Evolutionary conservation across 2,888 invertebrate species (phyloP), one percentile per base, ranked within the genome.

Genomic region (Drosophila diplacantha): DNA sequence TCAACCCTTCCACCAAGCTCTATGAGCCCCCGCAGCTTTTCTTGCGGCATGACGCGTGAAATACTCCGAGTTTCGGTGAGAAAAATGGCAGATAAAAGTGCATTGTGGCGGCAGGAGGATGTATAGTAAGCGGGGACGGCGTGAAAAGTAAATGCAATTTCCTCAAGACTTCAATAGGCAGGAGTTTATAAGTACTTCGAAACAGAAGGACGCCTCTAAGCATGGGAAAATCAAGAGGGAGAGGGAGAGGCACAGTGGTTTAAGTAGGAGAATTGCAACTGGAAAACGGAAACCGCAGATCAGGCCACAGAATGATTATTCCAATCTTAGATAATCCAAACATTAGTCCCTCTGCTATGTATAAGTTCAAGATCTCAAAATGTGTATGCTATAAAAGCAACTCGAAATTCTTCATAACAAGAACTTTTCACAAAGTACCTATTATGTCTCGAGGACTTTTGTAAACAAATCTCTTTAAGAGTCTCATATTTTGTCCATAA

Each of bases 91-190:
- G 51, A 70, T 74, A 72, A 54, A 50, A 53, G 58, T 56, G 38
- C 52, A 67, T 62, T 61, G 68, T 54, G 68, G 52, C 57, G 65
- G 52, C 24, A 20, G 26, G 35, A 22, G 22, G 29, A 5, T 24
- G n/a, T 24, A 29, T 11, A 11, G 29, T 11, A 41, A 11, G 26
- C 9, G 5, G 38, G 29, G 32, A 52, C 44, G 34, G 60, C 51
- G 66, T 34, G 52, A 50, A 69, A 75, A 81, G 83, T 73, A 83
- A 79, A 79, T 81, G 81, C 81, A 83, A 79, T 83, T 83, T 78
- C 63, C 79, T 56, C 65, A 38, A 83, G 72, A 69, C 78, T 79
- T 83, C 81, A 79, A 79, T 79, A 79, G 69, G 68, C 67, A 59
- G 69, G 62, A 77, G 82, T 81, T 77, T 76, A 79, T 80, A 80